phyloP scores from a whole-genome alignment of 1,140 invertebrate species.

The Anthonomus grandis region DNA sequence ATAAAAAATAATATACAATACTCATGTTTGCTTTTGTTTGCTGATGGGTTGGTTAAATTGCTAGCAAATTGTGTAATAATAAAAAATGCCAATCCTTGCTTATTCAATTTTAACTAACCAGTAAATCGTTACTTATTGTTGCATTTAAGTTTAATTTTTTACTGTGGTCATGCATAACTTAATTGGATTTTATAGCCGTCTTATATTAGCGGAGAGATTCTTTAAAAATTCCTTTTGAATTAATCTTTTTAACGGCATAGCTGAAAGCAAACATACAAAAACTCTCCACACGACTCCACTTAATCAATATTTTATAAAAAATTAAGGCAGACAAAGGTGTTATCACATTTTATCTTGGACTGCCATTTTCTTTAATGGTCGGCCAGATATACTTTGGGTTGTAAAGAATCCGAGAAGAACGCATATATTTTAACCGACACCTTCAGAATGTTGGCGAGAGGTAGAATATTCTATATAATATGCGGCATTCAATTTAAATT shows the following conservation, averaged over 20 bases:
- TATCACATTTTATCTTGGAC: constrained; percentile 13
- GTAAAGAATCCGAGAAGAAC: constrained; percentile 37
- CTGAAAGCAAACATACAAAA: too few species aligned
- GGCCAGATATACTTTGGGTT: not conserved
- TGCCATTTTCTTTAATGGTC: constrained; percentile 15
- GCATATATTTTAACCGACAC: constrained; percentile 44
- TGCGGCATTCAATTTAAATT: constrained; percentile 47
- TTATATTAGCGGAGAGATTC: too few species aligned
- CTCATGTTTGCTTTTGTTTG: constrained; percentile 18
- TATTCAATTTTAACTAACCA: constrained; percentile 7
- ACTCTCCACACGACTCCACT: too few species aligned
- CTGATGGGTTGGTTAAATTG: constrained; percentile 20
- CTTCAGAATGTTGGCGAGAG: constrained; percentile 39
- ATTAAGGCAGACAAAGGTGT: too few species aligned
- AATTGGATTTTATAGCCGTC: too few species aligned
- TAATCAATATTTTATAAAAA: too few species aligned
- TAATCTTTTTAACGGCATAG: too few species aligned
- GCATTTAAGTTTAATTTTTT: too few species aligned
- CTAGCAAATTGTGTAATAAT: constrained; percentile 23
- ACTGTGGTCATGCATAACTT: too few species aligned
- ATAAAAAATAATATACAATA: constrained; percentile 32
- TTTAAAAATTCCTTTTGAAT: too few species aligned
- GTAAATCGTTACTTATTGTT: constrained; percentile 11
- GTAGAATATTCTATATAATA: constrained; percentile 46
- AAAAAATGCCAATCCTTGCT: constrained; percentile 16